These are phyloP conservation scores for Andrena chrysosceles DNA, from an alignment of 2,888 invertebrate genomes.

Conservation along the genomic window DNA sequence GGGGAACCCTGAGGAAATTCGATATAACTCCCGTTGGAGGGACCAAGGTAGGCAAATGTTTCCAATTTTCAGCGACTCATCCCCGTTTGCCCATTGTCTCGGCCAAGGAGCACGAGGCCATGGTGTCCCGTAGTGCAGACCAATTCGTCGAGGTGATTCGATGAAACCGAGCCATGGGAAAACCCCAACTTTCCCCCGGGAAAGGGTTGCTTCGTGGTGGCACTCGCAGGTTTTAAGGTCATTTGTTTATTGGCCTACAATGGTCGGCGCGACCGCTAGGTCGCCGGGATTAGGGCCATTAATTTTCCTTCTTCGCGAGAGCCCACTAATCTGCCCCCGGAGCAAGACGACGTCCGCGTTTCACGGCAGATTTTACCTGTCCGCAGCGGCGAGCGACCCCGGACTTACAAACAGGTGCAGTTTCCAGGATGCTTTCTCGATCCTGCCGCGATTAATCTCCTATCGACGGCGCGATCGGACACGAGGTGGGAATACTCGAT, in stretches of 20 bases:
- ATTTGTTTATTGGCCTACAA: conserved; percentile 68
- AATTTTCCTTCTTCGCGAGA: conserved; percentile 64
- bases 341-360: not conserved
- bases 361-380: conserved; percentile 28
- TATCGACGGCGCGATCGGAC: not conserved
- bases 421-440: not conserved
- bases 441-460: conserved; percentile 6
- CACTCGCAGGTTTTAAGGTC: conserved; percentile 35
- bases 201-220: conserved; percentile 57
- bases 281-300: conserved; percentile 67
- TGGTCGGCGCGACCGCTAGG: conserved; percentile 51
- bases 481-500: conserved; percentile 2
- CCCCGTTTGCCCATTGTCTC: conserved; percentile 16
- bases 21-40: not conserved
- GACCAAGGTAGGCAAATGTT: not conserved
- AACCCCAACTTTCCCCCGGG: conserved; percentile 52
- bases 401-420: conserved; percentile 8
- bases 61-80: not conserved
- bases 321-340: conserved; percentile 32
- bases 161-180: conserved; percentile 61
- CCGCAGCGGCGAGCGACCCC: not conserved
- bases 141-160: conserved; percentile 40
- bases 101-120: not conserved
- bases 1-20: not conserved
- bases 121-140: conserved; percentile 20